Conservation (phyloP, 2,113 vertebrate species). For the Gasterosteus nipponicus region DNA sequence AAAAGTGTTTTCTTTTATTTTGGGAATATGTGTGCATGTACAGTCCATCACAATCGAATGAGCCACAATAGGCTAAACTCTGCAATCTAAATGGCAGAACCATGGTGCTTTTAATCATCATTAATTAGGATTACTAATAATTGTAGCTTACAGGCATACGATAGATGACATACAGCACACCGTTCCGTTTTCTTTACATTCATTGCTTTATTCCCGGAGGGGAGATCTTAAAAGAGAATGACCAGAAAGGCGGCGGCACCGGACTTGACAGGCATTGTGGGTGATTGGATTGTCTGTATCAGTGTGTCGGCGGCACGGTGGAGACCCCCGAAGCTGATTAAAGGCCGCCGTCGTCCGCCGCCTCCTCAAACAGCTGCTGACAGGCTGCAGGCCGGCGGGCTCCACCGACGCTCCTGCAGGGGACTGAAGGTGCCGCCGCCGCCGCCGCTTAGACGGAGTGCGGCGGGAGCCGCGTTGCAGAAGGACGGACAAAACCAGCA, state of each 20-base stretch:
- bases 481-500: conserved; percentile 37
- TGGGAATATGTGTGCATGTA: neutral
- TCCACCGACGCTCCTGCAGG: conserved; percentile 42
- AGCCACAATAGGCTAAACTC: too few relatives aligned
- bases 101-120: too few relatives aligned
- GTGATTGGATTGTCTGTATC: conserved; percentile 74
- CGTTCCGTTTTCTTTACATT: conserved; percentile 9
- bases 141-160: neutral
- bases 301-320: conserved; percentile 52
- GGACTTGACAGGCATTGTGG: conserved; percentile 64
- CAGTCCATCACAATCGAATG: neutral
- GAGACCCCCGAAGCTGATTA: conserved; percentile 72
- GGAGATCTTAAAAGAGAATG: conserved; percentile 18
- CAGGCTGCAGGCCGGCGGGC: conserved; percentile 59
- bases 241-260: conserved; percentile 32
- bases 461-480: conserved; percentile 45
- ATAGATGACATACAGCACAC: neutral
- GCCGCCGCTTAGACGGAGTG: conserved; percentile 39
- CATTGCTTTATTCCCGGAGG: conserved; percentile 26
- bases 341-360: conserved; percentile 41
- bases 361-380: conserved; percentile 72
- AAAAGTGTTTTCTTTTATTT: neutral
- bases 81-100: too few relatives aligned
- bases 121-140: neutral
- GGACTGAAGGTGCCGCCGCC: conserved; percentile 43